Evolutionary conservation across 2,888 invertebrate genomes (phyloP).

Genomic region (Spodoptera littoralis): DNA sequence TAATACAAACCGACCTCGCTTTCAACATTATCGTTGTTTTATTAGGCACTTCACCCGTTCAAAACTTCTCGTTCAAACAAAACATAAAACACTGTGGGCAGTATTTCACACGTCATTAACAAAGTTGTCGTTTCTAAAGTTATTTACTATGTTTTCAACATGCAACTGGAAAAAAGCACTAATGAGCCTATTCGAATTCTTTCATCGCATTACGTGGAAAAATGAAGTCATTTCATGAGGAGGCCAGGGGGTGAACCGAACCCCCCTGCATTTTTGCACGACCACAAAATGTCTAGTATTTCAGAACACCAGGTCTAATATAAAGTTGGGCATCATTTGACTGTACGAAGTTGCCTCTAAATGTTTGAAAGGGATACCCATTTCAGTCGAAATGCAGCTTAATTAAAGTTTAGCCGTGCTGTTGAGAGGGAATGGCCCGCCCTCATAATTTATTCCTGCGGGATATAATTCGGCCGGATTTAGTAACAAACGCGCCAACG

Average conservation of each 20-base stretch:
- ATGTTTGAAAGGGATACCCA: constrained; percentile 81
- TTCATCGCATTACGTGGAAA: constrained; percentile 63
- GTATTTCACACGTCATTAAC: constrained; percentile 65
- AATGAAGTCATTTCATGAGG: constrained; percentile 71
- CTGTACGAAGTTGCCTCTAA: constrained; percentile 70
- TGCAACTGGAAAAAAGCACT: constrained; percentile 60
- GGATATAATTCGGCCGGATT: constrained; percentile 82
- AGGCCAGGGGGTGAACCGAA: constrained; percentile 26
- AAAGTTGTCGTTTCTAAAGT: constrained; percentile 61
- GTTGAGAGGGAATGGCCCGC: constrained; percentile 79
- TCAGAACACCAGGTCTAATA: constrained; percentile 52
- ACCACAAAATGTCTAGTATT: constrained; percentile 62
- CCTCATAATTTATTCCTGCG: constrained; percentile 84
- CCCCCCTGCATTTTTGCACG: constrained; percentile 67
- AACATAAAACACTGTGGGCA: constrained; percentile 62
- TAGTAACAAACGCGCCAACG: constrained; percentile 76
- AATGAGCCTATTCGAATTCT: constrained; percentile 65
- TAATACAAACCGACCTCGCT: constrained; percentile 25
- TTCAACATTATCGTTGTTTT: constrained; percentile 36
- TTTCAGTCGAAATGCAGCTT: constrained; percentile 83
- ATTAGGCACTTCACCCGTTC: constrained; percentile 35
- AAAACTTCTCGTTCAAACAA: constrained; percentile 43
- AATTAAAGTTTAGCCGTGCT: constrained; percentile 83
- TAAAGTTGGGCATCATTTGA: constrained; percentile 69
- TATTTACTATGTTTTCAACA: constrained; percentile 65